Base-by-base conservation (phyloP, 2,113 vertebrate genomes). In the Gorsachius goisagi region DNA sequence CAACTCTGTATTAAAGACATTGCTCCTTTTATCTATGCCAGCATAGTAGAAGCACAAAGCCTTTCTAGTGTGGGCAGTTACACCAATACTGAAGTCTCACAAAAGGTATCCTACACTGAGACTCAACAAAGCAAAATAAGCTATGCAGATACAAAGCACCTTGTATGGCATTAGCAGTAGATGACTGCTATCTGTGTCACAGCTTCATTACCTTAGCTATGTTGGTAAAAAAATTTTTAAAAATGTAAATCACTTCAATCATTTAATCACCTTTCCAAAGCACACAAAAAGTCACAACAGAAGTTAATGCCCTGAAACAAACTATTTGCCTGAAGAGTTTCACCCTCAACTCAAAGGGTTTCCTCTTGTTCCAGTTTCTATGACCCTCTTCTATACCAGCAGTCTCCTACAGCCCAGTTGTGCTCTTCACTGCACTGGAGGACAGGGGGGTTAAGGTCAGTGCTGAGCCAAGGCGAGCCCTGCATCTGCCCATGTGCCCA, bases 401-500 rank as follows among this genome's bases (percentile, higher is more conserved):
- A 52, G 55, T 2, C 19, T 41, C 64, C 71, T 5, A 6, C 2
- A 0, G 32, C 47, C 45, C 53, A 60, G 50, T 23, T 0, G 2
- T 5, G 28, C 32, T 26, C 41, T 15, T n/a, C 56, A 8, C 64
- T 5, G 13, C 3, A 0, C 35, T 21, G 60, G 47, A 49, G 45
- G 59, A n/a, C n/a, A 6, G 39, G 30, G 47, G 32, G 7, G 28
- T 8, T 19, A 16, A 56, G 39, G 45, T 30, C 39, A 53, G 37
- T 5, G 22, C 37, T 32, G 37, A 73, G 67, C 44, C 52, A 1
- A 3, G n/a, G 41, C 4, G 21, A 71, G 41, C 59, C 63, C 73
- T 27, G 9, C 0, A 3, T 52, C 52, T 4, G 30, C 55, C 45
- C 6, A 6, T 1, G 37, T 27, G 45, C 53, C 39, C 1, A 0